A percentile compares a stretch with the other conserved stretches of the same genome.
Conservation (phyloP, 2,888 invertebrate genomes). For the Ophion costatus region DNA sequence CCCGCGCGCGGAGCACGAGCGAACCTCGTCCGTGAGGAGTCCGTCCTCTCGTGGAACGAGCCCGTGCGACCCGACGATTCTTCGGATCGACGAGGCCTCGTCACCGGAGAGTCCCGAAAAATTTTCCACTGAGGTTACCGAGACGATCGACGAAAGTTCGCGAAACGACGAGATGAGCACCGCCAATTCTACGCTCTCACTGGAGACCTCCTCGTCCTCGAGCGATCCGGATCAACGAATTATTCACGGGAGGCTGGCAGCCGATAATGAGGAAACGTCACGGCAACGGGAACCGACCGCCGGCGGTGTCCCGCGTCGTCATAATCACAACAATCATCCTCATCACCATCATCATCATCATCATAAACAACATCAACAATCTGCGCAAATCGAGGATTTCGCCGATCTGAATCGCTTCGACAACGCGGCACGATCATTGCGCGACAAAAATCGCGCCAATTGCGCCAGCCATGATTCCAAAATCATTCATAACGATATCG, state of each 20-base stretch:
- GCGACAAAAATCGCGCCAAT: slow-evolving; percentile 21
- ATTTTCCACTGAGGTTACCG: not conserved
- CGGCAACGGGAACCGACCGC: not conserved
- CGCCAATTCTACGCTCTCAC: slow-evolving; percentile 76
- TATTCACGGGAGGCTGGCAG: slow-evolving; percentile 75
- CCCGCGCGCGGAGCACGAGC: not conserved
- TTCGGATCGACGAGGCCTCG: not conserved
- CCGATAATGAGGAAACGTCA: slow-evolving; percentile 39
- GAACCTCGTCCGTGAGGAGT: not conserved
- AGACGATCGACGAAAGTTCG: slow-evolving; percentile 32
- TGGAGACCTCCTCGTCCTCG: slow-evolving; percentile 77
- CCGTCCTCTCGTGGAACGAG: not conserved
- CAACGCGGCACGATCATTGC: slow-evolving; percentile 24
- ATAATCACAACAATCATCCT: not conserved
- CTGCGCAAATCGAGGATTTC: slow-evolving; percentile 37
- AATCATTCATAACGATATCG: slow-evolving; percentile 20
- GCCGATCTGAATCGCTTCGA: slow-evolving; percentile 15
- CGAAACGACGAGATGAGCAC: slow-evolving; percentile 62
- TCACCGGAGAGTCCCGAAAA: not conserved
- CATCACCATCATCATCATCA: not conserved
- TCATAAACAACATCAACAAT: slow-evolving; percentile 37
- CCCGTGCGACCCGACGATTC: not conserved
- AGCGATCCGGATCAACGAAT: slow-evolving; percentile 71
- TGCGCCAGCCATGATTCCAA: slow-evolving; percentile 19
- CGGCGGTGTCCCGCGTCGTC: not conserved